Percentiles rank a stretch among this genome's conserved stretches.
phyloP scores from a whole-genome alignment of 2,797 vertebrate species.

The Schizopygopsis malacanthus region DNA sequence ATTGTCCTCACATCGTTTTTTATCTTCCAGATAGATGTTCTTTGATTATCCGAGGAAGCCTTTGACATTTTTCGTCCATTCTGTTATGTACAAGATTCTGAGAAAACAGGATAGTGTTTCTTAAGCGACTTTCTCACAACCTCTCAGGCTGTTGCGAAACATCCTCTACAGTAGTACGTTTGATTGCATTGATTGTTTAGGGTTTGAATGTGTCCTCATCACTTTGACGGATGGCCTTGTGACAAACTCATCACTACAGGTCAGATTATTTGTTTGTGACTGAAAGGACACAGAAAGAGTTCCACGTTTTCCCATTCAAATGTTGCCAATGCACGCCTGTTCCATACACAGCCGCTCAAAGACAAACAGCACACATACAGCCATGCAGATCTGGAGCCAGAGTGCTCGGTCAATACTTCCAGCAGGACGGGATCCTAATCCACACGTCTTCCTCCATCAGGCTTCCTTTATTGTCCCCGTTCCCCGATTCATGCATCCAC shows the following conservation, averaged over 20 bases:
- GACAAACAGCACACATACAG: constrained; percentile 54
- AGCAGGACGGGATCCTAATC: constrained; percentile 34
- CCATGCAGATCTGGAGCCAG: constrained; percentile 43
- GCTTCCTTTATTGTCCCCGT: not conserved
- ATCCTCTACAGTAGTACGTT: constrained; percentile 9
- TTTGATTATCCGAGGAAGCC: constrained; percentile 9
- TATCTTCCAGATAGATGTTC: constrained; percentile 4
- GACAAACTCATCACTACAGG: constrained; percentile 48
- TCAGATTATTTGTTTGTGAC: constrained; percentile 39
- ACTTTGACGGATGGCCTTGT: constrained; percentile 19
- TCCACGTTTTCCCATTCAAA: constrained; percentile 10
- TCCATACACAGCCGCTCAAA: constrained; percentile 55
- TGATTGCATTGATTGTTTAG: constrained; percentile 32
- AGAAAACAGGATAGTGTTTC: not conserved
- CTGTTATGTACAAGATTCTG: constrained; percentile 40
- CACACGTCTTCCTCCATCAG: constrained; percentile 16
- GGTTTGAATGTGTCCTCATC: not conserved
- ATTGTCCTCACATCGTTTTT: constrained; percentile 19
- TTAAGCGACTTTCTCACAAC: constrained; percentile 27
- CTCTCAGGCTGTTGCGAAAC: not conserved
- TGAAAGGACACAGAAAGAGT: constrained; percentile 45
- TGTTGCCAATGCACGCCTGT: constrained; percentile 48
- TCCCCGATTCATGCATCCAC: constrained; percentile 14
- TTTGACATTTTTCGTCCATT: constrained; percentile 13
- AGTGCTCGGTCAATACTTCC: constrained; percentile 36